Evolutionary conservation across 2,113 vertebrate genomes (phyloP).

Genomic region (Crotalus viridis): DNA sequence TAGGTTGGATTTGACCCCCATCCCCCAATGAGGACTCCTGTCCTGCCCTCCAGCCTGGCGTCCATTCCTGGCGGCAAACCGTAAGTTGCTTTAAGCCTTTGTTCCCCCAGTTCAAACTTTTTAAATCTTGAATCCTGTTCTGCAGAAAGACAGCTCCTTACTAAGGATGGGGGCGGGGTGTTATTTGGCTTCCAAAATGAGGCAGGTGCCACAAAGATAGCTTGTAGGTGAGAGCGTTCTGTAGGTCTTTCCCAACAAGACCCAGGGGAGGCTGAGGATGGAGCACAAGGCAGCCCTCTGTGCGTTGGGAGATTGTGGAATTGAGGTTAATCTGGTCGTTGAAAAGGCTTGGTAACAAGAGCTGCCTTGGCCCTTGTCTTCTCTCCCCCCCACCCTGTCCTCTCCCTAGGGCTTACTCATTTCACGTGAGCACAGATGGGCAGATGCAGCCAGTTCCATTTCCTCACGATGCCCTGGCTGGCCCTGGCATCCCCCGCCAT

Average conservation of each 20-base stretch:
- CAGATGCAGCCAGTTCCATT: conserved; percentile 98
- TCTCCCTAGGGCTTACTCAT: conserved; percentile 86
- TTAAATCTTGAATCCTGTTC: neutral
- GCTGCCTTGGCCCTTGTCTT: neutral
- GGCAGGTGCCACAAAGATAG: neutral
- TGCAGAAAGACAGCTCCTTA: neutral
- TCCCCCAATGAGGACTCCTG: conserved; percentile 85
- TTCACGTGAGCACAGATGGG: conserved; percentile 92
- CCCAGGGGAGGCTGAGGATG: neutral
- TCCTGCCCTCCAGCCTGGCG: conserved; percentile 85
- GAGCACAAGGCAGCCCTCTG: neutral
- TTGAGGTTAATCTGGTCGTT: neutral
- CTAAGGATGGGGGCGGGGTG: neutral
- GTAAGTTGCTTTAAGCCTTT: conserved; percentile 70
- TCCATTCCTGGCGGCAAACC: conserved; percentile 96
- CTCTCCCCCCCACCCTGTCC: neutral
- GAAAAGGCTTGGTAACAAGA: neutral
- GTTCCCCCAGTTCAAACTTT: neutral
- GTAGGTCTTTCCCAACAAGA: neutral
- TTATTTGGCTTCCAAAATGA: neutral
- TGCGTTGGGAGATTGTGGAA: neutral
- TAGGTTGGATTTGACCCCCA: conserved; percentile 94
- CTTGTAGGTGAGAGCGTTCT: neutral
- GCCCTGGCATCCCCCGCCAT: conserved; percentile 90
- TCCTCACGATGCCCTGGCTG: conserved; percentile 91